Evolutionary conservation across 1,140 invertebrate genomes (phyloP), one percentile per base, ranked within the genome.

Genomic region (Daktulosphaira vitifoliae): DNA sequence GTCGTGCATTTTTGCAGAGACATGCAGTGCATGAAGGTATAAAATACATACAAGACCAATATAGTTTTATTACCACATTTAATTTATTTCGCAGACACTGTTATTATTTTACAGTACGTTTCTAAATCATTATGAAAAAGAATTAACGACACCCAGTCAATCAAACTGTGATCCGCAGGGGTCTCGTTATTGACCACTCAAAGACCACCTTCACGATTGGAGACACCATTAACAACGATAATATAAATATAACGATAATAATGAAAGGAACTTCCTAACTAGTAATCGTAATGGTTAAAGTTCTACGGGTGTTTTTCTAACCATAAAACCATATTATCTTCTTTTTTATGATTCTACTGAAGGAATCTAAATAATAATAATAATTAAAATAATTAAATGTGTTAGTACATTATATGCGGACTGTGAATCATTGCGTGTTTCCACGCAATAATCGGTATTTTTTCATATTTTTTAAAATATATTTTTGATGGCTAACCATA

Each of bases 311-410:
- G 7, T 22, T 4, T 13, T 0, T 18, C 37, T 3, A 33, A 56
- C 3, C 54, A 29, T 59, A 59, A 59, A 59, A 59, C 39, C 54
- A 18, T 59, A 59, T 59, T 46, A 22, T 22, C 54, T 54, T 54
- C 52, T 54, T 15, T 59, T 59, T 59, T 59, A 59, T 59, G 54
- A 23, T 22, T 59, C 25, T 23, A 11, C 23, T 23, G 11, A 25
- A 20, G 25, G 39, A 25, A 59, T 59, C 38, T 59, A 46, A 59
- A 59, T 46, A 46, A 20, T 25, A 46, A 44, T 56, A 56, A 56
- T 23, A 53, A 33, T 33, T 6, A 6, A 33, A 33, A 33, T 6
- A 33, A 33, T 33, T 6, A 6, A 33, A 33, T 11, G 5, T 11
- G 29, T n/a, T n/a, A n/a, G n/a, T n/a, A n/a, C n/a, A n/a, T n/a